Base-by-base conservation (phyloP, 2,888 invertebrate species). In the Limnephilus auricula region DNA sequence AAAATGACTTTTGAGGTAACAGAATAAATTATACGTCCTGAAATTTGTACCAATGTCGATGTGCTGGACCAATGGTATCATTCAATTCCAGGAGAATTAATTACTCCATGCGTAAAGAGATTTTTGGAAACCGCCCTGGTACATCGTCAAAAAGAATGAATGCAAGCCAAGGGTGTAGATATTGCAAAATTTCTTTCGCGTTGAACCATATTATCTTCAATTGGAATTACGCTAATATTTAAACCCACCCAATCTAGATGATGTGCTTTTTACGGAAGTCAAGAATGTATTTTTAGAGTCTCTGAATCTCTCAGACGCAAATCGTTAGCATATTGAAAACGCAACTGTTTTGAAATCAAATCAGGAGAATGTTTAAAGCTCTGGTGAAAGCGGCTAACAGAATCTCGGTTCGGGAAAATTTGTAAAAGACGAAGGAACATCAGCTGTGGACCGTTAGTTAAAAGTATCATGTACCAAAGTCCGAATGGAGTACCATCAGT, bases 371-470 rank as follows among this genome's bases (percentile, higher is more conserved):
- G 79, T 30, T 30, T n/a, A 31, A 31, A 79, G 30, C 30, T 31
- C n/a, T 12, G 79, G 79, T 30, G 31, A 79, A 79, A 79, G n/a
- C 12, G 79, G 15, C 30, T 79, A 79, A 79, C 79, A 12, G 30
- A 5, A 13, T 79, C 79, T 30, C 30, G 79, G 79, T 79, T 79
- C 30, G 79, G 31, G 12, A 79, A 79, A 79, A 31, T 79, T 30
- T 79, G 79, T 31, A 79, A 79, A 79, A 30, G 79, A 30, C n/a
- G 79, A n/a, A 4, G 13, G 6, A 79, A 79, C 31, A 79, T 79
- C n/a, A 79, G 79, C 31, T 79, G 79, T n/a, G 79, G 79, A 30
- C 79, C 79, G n/a, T n/a, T 31, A 31, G 79, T 79, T 30, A 79
- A 79, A 31, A 31, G 3, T 18, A 31, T 79, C n/a, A 30, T 79